phyloP scores from a whole-genome alignment of 2,113 vertebrate genomes.

The Saguinus imperator region DNA sequence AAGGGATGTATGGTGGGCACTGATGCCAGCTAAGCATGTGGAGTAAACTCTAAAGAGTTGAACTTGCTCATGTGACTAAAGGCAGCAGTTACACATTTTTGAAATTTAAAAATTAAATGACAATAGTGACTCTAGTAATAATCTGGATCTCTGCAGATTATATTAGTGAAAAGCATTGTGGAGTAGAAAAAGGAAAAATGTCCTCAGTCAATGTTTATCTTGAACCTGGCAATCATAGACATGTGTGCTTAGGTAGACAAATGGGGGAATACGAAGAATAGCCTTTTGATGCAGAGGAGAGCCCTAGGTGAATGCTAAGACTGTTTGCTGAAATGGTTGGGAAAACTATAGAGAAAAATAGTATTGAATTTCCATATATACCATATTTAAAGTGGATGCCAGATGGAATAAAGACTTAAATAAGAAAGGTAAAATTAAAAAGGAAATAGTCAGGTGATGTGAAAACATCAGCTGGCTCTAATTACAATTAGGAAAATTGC shows the following conservation, averaged over 20 bases:
- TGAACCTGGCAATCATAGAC: background rate
- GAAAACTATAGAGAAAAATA: background rate
- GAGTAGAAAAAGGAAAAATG: too few relatives aligned
- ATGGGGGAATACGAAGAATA: background rate
- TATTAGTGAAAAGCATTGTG: background rate
- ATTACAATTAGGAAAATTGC: background rate
- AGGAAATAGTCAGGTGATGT: background rate
- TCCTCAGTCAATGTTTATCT: background rate
- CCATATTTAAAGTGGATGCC: background rate
- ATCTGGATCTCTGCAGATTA: background rate
- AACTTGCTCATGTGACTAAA: background rate
- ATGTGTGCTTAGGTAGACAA: rapidly evolving
- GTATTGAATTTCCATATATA: background rate
- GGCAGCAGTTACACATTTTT: background rate
- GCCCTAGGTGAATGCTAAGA: background rate
- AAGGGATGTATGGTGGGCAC: rapidly evolving
- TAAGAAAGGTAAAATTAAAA: conserved; percentile 5
- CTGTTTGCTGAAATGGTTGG: background rate
- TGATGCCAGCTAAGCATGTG: rapidly evolving
- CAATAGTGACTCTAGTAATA: background rate
- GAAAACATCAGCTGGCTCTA: background rate
- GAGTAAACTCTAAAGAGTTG: rapidly evolving
- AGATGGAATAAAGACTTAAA: background rate
- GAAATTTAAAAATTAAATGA: background rate
- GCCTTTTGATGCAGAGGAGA: background rate